A percentile compares a stretch with the other conserved stretches of the same genome.
Conservation (phyloP, 2,797 vertebrate genomes). For the Hydrolagus colliei region DNA sequence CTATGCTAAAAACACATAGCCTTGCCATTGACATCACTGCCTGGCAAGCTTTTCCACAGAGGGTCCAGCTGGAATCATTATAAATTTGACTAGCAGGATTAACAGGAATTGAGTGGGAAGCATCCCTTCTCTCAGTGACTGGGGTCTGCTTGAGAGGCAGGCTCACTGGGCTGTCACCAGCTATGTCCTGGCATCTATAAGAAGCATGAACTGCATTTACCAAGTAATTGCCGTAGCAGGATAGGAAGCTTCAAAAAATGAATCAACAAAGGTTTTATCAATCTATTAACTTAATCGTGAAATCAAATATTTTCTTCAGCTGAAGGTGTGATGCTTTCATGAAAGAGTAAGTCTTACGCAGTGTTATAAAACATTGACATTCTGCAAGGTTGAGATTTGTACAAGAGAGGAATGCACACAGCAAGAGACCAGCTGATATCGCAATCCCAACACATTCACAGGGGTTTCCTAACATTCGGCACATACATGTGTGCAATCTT, state of each 20-base stretch:
- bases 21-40: no score
- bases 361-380: neutral
- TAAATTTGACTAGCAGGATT: no score
- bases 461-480: neutral
- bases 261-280: neutral
- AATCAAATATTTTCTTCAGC: neutral
- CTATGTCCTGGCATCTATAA: neutral
- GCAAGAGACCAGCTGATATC: neutral
- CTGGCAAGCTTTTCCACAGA: no score
- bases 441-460: neutral
- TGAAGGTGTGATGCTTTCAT: neutral
- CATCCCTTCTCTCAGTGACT: no score
- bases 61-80: no score
- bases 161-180: no score
- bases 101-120: no score
- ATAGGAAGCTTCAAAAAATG: neutral
- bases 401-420: neutral
- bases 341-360: neutral
- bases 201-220: neutral
- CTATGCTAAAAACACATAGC: no score
- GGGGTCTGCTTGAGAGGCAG: no score
- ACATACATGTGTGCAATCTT: neutral
- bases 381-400: neutral
- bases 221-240: neutral
- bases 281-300: neutral